Base-by-base conservation (phyloP, 2,888 invertebrate genomes). In the Cheilosia urbana region DNA sequence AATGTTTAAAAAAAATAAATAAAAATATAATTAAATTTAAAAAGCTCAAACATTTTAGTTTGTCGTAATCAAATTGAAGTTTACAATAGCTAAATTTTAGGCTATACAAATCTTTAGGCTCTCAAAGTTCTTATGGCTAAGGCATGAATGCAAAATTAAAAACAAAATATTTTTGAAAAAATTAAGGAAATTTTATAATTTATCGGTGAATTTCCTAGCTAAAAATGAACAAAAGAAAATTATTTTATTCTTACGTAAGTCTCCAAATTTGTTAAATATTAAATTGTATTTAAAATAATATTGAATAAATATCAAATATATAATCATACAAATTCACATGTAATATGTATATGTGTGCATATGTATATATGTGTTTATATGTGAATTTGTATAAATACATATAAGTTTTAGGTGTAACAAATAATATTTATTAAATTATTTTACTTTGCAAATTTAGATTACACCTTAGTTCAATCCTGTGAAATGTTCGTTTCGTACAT, bases 141-240 rank as follows among this genome's bases (percentile, higher is more conserved):
- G 85, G 62, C 34, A 87, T 76, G 58, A 75, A 60, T 69, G 79
- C 73, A 88, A 88, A 88, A 87, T 88, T 77, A 57, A 19, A 78
- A 57, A 82, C 30, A 80, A 66, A 76, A 81, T 80, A 79, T 88
- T 63, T 89, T 49, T 13, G 21, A 88, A 88, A 5, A 88, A 87
- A 87, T 88, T 79, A 71, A 57, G 87, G 85, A 69, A 53, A 87
- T 72, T 88, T 82, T 24, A 11, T 87, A 88, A 89, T 89, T 45
- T 27, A 62, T 45, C 90, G 91, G 91, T 90, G 90, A 90, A 91
- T 90, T 91, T 90, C 90, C 90, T 91, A 90, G 90, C 90, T 90
- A 89, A 90, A 87, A 68, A 19, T 87, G 79, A 83, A 69, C 37
- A 69, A 76, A 42, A 80, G 77, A 75, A 77, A 53, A 15, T 34